Evolutionary conservation across 2,113 vertebrate genomes (phyloP), one percentile per base, ranked within the genome.

Genomic region (Istiophorus platypterus): DNA sequence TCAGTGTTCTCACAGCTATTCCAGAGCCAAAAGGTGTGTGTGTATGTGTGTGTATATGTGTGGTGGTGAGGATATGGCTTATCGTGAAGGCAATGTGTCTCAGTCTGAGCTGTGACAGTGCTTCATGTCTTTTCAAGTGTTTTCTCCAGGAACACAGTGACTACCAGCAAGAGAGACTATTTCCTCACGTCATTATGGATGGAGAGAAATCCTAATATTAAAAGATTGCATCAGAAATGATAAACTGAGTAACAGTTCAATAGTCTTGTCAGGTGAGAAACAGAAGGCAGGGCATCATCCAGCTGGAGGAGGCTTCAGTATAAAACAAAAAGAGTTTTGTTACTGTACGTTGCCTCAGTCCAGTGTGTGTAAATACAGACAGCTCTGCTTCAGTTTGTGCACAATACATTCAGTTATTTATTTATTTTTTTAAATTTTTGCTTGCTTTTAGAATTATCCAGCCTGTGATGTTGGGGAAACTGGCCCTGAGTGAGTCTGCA

Each of bases 181-280:
- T 66, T 80, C 66, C 22, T 66, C 34, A 13, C 13, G 34, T 75
- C 15, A 34, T 79, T 69, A 51, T 20, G 61, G 51, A 66, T 17
- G 24, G 62, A 41, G 80, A 76, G 27, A 45, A 75, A 79, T 42
- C 66, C 71, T 63, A 11, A 68, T 34, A 56, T 51, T 17, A 56
- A 68, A 47, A 26, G 27, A 59, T 22, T 37, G 5, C 63, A 66
- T 41, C 65, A 61, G 29, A 66, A 66, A 59, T 56, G 62, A 51
- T 80, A 62, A 70, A 64, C n/a, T n/a, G 6, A 68, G 82, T 66
- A 78, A 27, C 31, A 56, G 3, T 24, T 37, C 12, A 15, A 41
- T 58, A 29, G 37, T 52, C 22, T 52, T 41, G 72, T 51, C 61
- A 81, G 78, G 47, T 72, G 71, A 78, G 39, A 9, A 65, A 18